A percentile compares a stretch with the other conserved stretches of the same genome.
These are phyloP conservation scores for Canis aureus DNA, from an alignment of 2,113 vertebrate species.

Conservation along the genomic window DNA sequence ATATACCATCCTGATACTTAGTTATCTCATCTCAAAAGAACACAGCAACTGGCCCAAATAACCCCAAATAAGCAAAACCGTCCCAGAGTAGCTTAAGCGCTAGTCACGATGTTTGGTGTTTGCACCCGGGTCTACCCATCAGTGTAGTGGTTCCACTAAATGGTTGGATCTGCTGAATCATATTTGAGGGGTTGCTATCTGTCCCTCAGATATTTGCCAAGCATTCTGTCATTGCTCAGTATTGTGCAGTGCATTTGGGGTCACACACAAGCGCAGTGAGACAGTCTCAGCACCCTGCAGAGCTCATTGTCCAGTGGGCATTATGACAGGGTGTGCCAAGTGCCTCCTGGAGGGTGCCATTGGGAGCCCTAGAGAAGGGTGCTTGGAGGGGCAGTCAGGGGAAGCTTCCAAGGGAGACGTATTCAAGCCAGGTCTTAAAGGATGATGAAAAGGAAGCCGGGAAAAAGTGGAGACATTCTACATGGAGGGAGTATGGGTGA, in stretches of 20 bases:
- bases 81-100: not conserved
- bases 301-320: not conserved
- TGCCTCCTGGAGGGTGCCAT: not conserved
- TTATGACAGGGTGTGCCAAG: not conserved
- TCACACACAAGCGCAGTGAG: accelerated
- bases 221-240: not conserved
- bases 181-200: not conserved
- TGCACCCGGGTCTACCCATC: not conserved
- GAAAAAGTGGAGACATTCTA: not conserved
- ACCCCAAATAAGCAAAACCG: not conserved
- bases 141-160: not conserved
- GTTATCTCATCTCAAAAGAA: not conserved
- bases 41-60: not conserved
- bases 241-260: not conserved
- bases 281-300: not conserved
- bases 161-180: not conserved
- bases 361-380: not conserved
- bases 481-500: not conserved
- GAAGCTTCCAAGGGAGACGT: not conserved
- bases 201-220: not conserved
- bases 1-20: not conserved
- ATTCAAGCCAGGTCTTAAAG: not conserved
- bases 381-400: not conserved
- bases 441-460: not conserved
- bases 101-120: not conserved